phyloP scores from a whole-genome alignment of 2,797 vertebrate species.

The Prionace glauca region DNA sequence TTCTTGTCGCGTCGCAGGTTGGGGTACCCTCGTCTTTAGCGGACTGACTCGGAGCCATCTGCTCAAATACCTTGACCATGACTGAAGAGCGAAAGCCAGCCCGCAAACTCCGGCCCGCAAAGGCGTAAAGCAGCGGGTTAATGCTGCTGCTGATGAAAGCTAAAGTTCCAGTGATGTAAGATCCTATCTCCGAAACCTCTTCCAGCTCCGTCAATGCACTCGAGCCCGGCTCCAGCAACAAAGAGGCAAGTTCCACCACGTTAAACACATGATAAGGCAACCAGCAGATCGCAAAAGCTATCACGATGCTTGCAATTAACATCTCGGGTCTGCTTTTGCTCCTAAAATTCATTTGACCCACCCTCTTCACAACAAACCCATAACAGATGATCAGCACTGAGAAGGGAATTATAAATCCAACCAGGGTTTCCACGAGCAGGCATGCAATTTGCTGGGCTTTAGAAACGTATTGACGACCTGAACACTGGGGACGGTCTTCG shows the following conservation, averaged over 20 bases:
- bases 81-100: constrained; percentile 63
- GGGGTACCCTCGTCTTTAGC: constrained; percentile 59
- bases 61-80: constrained; percentile 69
- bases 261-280: constrained; percentile 75
- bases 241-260: constrained; percentile 57
- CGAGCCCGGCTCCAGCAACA: constrained; percentile 46
- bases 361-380: constrained; percentile 64
- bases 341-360: constrained; percentile 67
- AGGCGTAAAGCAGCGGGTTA: constrained; percentile 79
- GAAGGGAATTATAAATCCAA: constrained; percentile 74
- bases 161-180: constrained; percentile 66
- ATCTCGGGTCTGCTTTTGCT: constrained; percentile 65
- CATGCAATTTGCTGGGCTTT: constrained; percentile 54
- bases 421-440: constrained; percentile 67
- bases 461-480: constrained; percentile 55
- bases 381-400: constrained; percentile 68
- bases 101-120: constrained; percentile 70
- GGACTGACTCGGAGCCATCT: constrained; percentile 61
- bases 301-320: constrained; percentile 67
- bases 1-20: constrained; percentile 61
- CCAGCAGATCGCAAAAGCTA: constrained; percentile 72
- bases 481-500: constrained; percentile 49
- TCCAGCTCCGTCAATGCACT: constrained; percentile 48
- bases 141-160: constrained; percentile 73
- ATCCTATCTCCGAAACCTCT: constrained; percentile 41